Percentiles rank a stretch among this genome's conserved stretches.
phyloP scores from a whole-genome alignment of 2,113 vertebrate genomes.

The Pyxicephalus adspersus region DNA sequence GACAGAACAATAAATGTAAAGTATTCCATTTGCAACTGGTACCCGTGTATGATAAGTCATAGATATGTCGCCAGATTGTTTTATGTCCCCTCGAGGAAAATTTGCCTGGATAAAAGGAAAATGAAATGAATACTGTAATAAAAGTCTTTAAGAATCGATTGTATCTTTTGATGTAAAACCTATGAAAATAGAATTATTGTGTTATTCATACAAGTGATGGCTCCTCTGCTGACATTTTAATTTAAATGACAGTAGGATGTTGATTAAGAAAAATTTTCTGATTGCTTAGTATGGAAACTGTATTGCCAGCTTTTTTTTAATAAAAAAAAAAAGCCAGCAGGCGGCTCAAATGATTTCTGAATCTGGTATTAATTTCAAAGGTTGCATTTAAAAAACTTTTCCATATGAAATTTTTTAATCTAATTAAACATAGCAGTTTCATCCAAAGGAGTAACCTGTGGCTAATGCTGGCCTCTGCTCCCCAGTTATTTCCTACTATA shows the following conservation, averaged over 20 bases:
- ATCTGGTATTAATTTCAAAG: no score
- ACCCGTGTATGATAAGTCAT: slow-evolving; percentile 24
- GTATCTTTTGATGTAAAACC: slow-evolving; percentile 31
- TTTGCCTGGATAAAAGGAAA: slow-evolving; percentile 24
- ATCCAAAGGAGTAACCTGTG: no score
- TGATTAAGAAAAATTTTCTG: slow-evolving; percentile 16
- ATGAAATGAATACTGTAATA: slow-evolving; percentile 32
- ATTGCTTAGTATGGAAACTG: neutral
- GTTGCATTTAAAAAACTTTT: no score
- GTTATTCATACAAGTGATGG: slow-evolving; percentile 6
- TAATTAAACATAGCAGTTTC: no score
- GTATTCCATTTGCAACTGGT: slow-evolving; percentile 14
- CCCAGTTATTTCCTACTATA: no score
- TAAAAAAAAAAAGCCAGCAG: neutral
- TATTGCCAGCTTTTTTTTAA: neutral
- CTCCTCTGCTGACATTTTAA: slow-evolving; percentile 19
- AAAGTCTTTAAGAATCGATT: slow-evolving; percentile 35
- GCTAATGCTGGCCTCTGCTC: no score
- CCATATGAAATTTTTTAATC: no score
- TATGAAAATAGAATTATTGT: slow-evolving; percentile 31
- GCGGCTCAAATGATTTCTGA: no score
- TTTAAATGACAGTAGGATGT: slow-evolving; percentile 30
- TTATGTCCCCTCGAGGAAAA: slow-evolving; percentile 34
- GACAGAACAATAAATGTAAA: slow-evolving; percentile 10
- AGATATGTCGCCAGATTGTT: slow-evolving; percentile 18